Base-by-base conservation (phyloP, 2,888 invertebrate species). In the Camponotus fellah region DNA sequence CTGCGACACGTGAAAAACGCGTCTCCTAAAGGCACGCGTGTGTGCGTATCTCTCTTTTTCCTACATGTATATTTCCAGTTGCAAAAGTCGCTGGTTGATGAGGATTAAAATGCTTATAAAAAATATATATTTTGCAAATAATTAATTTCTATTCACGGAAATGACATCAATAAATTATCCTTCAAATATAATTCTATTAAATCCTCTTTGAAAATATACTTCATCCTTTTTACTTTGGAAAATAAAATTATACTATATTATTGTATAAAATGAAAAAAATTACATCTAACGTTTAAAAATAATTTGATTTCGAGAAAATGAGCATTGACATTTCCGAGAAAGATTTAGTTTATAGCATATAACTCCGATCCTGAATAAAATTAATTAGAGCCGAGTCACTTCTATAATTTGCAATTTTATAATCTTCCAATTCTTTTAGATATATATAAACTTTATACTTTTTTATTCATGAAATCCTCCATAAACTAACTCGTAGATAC, bases 1-100 rank as follows among this genome's bases (percentile, higher is more conserved):
- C 62, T 12, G n/a, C 77, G 86, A 75, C 46, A 83, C 40, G 83
- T 49, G 56, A 79, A 17, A 26, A 43, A n/a, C 21, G 10, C 53
- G 12, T 66, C n/a, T 56, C 26, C 58, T 12, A 56, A 34, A 58
- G 49, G 43, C 6, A 21, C n/a, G 32, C 32, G 6, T 21, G 14
- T 37, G 21, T 40, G 2, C 26, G 2, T 26, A 10, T 56, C 17
- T 56, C 2, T n/a, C 53, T 53, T 53, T 53, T 37, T 53, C 56
- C 10, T 0, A 8, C 17, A 10, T 58, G 37, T 17, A 34, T 58
- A 58, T 60, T 56, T 12, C 1, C 21, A 58, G 3, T 14, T 43
- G 4, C 12, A 71, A 46, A 49, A 80, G 2, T 60, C 34, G 21
- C 9, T 17, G 34, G 3, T 17, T 14, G n/a, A 46, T 2, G 6